Conservation (phyloP, 2,113 vertebrate genomes). For the Gymnarchus niloticus region DNA sequence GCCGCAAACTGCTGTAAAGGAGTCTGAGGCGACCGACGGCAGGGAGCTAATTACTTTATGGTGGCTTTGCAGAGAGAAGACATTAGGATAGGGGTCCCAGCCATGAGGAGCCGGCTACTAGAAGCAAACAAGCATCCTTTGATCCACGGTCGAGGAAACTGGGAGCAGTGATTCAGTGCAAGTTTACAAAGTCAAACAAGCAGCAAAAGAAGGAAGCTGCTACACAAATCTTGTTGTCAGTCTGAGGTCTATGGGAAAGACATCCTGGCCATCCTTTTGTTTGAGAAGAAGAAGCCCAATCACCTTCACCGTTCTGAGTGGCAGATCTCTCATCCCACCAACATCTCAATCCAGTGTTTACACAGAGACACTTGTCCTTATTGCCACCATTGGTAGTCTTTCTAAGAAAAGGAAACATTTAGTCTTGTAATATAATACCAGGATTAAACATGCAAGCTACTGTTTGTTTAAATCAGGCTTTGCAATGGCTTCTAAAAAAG, state of each 20-base stretch:
- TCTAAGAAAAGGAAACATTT: conserved; percentile 24
- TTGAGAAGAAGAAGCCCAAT: conserved; percentile 15
- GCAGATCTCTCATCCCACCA: conserved; percentile 29
- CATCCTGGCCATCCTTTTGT: background rate
- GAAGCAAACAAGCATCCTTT: conserved; percentile 2
- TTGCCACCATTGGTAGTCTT: background rate
- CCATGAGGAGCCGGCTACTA: background rate
- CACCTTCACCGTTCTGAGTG: conserved; percentile 21
- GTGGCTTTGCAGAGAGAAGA: background rate
- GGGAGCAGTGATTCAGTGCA: background rate
- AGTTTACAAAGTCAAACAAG: conserved; percentile 18
- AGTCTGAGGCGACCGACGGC: background rate
- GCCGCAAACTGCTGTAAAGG: background rate
- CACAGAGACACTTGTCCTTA: conserved; percentile 21
- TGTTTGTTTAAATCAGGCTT: conserved; percentile 42
- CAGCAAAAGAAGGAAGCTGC: conserved; percentile 20
- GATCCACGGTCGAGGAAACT: background rate
- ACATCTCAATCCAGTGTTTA: conserved; percentile 24
- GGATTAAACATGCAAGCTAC: conserved; percentile 39
- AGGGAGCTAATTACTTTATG: background rate
- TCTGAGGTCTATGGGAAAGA: conserved; percentile 36
- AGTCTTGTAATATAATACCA: conserved; percentile 27
- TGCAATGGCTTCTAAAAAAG: conserved; percentile 33
- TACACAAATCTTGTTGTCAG: conserved; percentile 24
- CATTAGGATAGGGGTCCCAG: background rate